Evolutionary conservation across 2,113 vertebrate species (phyloP).

Genomic region (Coracopsis vasa): DNA sequence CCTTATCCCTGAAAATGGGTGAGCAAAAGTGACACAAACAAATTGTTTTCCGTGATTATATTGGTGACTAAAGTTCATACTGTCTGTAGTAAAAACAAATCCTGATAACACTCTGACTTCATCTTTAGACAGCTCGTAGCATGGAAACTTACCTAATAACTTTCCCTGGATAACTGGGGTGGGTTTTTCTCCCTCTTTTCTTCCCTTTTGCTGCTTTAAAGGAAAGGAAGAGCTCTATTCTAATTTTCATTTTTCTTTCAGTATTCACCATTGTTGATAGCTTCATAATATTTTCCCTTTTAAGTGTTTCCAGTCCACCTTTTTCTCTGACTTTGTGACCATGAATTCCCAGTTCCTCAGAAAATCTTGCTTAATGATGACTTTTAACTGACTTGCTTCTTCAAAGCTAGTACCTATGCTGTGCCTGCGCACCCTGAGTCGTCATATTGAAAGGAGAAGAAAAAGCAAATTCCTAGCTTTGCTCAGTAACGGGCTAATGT

Average conservation of each 20-base stretch:
- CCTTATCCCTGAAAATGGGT: neutral
- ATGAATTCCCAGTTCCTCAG: neutral
- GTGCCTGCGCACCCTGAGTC: neutral
- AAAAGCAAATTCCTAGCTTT: neutral
- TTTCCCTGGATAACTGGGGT: neutral
- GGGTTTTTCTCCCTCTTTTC: neutral
- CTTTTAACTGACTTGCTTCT: neutral
- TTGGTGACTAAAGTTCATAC: neutral
- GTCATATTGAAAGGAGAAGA: neutral
- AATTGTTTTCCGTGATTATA: neutral
- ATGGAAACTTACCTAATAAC: neutral
- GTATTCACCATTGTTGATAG: neutral
- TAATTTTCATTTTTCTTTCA: neutral
- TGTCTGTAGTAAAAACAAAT: constrained; percentile 30
- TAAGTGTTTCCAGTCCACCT: neutral
- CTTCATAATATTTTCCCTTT: neutral
- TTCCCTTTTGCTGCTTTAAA: neutral
- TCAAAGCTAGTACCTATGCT: neutral
- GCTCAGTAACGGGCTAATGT: neutral
- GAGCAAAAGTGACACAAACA: neutral
- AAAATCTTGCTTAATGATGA: neutral
- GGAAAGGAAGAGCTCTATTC: neutral
- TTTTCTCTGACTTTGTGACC: neutral
- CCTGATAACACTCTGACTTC: neutral
- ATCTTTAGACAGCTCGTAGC: neutral